Conservation (phyloP, 2,888 invertebrate genomes). For the Coelinius sp. region DNA sequence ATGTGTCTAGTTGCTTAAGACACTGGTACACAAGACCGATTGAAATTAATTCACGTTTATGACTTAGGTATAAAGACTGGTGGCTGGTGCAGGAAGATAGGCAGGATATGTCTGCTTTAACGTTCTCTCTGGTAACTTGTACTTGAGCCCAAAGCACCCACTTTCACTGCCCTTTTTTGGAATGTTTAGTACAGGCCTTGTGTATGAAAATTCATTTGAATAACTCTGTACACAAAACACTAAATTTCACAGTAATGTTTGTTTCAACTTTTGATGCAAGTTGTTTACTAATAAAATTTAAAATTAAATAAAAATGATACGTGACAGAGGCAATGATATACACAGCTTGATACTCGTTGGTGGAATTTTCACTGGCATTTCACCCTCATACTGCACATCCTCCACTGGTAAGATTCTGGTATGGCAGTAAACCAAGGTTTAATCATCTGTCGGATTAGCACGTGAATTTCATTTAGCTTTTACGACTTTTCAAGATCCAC, state of each 20-base stretch:
- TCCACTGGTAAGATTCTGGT: conserved; percentile 35
- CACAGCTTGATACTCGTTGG: not conserved
- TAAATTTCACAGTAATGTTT: not conserved
- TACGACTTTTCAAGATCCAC: conserved; percentile 67
- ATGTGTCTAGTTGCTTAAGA: conserved; percentile 18
- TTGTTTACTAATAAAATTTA: conserved; percentile 22
- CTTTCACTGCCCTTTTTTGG: conserved; percentile 22
- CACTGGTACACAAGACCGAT: conserved; percentile 60
- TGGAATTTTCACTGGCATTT: conserved; percentile 31
- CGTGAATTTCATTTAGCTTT: conserved; percentile 67
- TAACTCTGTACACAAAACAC: not conserved
- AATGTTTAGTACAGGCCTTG: not conserved
- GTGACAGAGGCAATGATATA: conserved; percentile 28
- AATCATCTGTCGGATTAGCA: conserved; percentile 65
- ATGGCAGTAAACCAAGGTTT: conserved; percentile 59
- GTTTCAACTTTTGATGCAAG: not conserved
- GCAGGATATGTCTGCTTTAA: conserved; percentile 29
- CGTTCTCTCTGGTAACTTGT: conserved; percentile 8
- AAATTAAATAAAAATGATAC: conserved; percentile 16
- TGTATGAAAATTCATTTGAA: conserved; percentile 19
- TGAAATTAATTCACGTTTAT: conserved; percentile 70
- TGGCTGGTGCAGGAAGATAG: conserved; percentile 47
- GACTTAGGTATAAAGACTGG: conserved; percentile 59
- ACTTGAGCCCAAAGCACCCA: conserved; percentile 13
- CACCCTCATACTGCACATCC: not conserved